Percentiles rank a stretch among this genome's conserved stretches.
phyloP scores from a whole-genome alignment of 1,140 invertebrate genomes.

The Diuraphis noxia region DNA sequence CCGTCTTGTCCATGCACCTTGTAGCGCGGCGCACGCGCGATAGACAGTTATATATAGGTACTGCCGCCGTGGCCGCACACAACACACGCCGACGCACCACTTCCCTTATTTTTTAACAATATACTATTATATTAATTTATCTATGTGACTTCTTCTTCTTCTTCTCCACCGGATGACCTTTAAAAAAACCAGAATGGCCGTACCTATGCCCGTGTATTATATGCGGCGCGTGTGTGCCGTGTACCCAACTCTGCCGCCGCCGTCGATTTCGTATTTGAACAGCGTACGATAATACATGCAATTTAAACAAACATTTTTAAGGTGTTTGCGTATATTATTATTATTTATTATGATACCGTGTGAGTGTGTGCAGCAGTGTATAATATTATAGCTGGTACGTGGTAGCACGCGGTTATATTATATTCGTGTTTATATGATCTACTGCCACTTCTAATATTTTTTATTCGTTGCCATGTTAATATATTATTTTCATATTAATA shows the following conservation, averaged over 20 bases:
- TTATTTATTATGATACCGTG: not conserved
- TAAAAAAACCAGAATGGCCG: conserved; percentile 25
- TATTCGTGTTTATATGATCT: not conserved
- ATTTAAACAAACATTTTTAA: not conserved
- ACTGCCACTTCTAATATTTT: not conserved
- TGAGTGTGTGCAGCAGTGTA: not conserved
- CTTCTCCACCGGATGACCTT: conserved; percentile 24
- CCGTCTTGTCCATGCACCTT: conserved; percentile 37
- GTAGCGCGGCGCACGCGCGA: not conserved
- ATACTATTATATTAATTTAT: not conserved
- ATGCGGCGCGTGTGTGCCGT: not conserved
- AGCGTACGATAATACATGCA: not conserved
- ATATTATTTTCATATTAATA: not conserved
- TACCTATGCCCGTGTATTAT: not conserved
- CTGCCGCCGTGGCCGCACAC: not conserved
- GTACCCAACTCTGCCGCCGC: not conserved
- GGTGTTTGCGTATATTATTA: not conserved
- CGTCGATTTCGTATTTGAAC: conserved; percentile 2
- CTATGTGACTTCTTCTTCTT: not conserved
- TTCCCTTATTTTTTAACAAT: not conserved
- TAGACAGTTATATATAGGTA: not conserved
- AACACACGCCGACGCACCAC: not conserved
- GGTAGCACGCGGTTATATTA: not conserved
- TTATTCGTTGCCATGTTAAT: not conserved
- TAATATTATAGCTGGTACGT: not conserved